Conservation (phyloP, 2,113 vertebrate genomes). For the Oryzias melastigma region DNA sequence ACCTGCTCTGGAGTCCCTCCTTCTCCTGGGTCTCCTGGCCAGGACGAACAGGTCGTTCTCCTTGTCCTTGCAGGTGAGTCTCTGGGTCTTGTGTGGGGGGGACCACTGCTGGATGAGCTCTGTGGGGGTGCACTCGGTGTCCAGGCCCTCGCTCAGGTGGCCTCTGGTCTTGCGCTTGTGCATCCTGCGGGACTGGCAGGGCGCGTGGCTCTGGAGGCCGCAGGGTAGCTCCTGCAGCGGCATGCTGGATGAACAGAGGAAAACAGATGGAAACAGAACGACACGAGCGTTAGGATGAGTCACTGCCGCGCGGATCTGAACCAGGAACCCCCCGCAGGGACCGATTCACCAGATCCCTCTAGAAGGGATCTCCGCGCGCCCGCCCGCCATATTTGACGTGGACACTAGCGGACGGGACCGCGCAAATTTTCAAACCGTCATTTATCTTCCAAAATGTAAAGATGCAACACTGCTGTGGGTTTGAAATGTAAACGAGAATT, state of each 20-base stretch:
- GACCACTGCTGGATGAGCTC: slow-evolving; percentile 77
- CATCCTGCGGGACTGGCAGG: slow-evolving; percentile 30
- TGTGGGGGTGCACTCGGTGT: slow-evolving; percentile 82
- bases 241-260: slow-evolving; percentile 56
- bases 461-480: fast-evolving
- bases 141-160: slow-evolving; percentile 63
- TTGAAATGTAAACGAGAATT: fast-evolving
- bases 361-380: not conserved
- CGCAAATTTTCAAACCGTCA: slow-evolving; percentile 10
- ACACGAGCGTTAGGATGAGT: too few species aligned
- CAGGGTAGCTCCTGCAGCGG: slow-evolving; percentile 83
- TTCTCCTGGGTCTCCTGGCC: slow-evolving; percentile 74
- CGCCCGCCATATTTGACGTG: slow-evolving; percentile 57
- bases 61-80: slow-evolving; percentile 65
- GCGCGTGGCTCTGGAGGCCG: slow-evolving; percentile 43
- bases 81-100: slow-evolving; percentile 75
- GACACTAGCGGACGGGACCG: slow-evolving; percentile 5
- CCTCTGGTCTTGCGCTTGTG: slow-evolving; percentile 48
- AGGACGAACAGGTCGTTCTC: slow-evolving; percentile 82
- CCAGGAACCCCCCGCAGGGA: not conserved
- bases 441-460: fast-evolving
- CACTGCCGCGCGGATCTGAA: not conserved
- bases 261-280: not conserved
- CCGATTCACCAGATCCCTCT: not conserved
- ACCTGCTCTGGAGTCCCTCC: slow-evolving; percentile 61